phyloP scores from a whole-genome alignment of 92 coral and sea anemone species.

The Muricea muricata region DNA sequence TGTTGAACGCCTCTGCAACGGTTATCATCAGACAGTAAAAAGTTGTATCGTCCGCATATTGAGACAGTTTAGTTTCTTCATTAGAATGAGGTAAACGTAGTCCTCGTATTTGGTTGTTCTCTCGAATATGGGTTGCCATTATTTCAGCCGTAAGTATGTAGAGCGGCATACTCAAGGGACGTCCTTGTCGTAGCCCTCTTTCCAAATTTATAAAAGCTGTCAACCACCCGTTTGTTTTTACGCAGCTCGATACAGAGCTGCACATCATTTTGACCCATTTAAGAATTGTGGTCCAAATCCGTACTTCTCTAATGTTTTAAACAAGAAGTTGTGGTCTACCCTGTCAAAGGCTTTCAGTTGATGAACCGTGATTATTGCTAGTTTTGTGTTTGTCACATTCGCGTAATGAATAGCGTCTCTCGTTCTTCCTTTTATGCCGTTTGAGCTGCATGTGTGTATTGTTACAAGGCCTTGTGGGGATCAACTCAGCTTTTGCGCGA shows the following conservation, averaged over 20 bases:
- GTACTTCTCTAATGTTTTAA: slow-evolving; percentile 21
- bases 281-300: slow-evolving; percentile 44
- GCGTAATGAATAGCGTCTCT: slow-evolving; percentile 21
- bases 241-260: not conserved
- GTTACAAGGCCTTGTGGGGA: too few species aligned
- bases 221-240: slow-evolving; percentile 45
- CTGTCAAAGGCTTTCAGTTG: slow-evolving; percentile 39
- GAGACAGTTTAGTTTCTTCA: slow-evolving; percentile 24
- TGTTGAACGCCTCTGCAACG: not conserved
- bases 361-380: not conserved
- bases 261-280: slow-evolving; percentile 27
- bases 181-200: slow-evolving; percentile 32
- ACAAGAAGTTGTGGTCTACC: slow-evolving; percentile 39
- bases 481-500: too few species aligned
- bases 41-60: slow-evolving; percentile 48
- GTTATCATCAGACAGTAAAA: too few species aligned
- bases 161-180: slow-evolving; percentile 44
- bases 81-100: slow-evolving; percentile 24
- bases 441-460: slow-evolving; percentile 20
- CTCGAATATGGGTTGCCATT: slow-evolving; percentile 28
- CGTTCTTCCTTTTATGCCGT: slow-evolving; percentile 24
- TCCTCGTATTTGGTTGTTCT: slow-evolving; percentile 19
- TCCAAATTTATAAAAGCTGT: slow-evolving; percentile 22
- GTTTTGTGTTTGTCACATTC: not conserved
- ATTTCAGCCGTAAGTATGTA: slow-evolving; percentile 32